Conservation (phyloP, 2,888 invertebrate genomes). For the Netelia melanura region DNA sequence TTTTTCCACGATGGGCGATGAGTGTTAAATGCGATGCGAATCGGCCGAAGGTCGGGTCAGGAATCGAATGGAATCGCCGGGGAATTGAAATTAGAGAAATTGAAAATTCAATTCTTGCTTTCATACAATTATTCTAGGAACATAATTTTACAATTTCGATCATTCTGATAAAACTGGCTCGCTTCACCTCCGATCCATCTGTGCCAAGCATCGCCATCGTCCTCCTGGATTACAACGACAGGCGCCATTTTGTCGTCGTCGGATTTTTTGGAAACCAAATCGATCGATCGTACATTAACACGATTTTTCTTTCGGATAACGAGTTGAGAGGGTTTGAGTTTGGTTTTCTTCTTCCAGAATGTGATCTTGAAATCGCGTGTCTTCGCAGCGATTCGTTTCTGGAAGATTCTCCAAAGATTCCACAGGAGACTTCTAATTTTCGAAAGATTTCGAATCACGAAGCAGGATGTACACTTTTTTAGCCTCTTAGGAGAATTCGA, state of each 20-base stretch:
- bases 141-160: no score
- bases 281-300: not conserved
- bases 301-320: not conserved
- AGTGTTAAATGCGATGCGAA: not conserved
- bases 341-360: not conserved
- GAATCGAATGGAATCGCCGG: not conserved
- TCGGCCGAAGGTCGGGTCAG: not conserved
- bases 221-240: not conserved
- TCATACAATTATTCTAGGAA: no score
- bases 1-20: not conserved
- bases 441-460: not conserved
- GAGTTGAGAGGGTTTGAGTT: not conserved
- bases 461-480: slow-evolving; percentile 27
- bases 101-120: no score
- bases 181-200: slow-evolving; percentile 2
- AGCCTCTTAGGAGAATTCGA: not conserved
- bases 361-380: slow-evolving; percentile 13
- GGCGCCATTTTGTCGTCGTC: not conserved
- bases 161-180: not conserved
- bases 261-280: not conserved
- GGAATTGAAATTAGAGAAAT: no score
- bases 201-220: not conserved
- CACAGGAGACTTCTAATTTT: slow-evolving; percentile 17
- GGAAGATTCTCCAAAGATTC: not conserved
- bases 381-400: slow-evolving; percentile 26